phyloP scores from a whole-genome alignment of 2,113 vertebrate genomes.

The Clarias magur region DNA sequence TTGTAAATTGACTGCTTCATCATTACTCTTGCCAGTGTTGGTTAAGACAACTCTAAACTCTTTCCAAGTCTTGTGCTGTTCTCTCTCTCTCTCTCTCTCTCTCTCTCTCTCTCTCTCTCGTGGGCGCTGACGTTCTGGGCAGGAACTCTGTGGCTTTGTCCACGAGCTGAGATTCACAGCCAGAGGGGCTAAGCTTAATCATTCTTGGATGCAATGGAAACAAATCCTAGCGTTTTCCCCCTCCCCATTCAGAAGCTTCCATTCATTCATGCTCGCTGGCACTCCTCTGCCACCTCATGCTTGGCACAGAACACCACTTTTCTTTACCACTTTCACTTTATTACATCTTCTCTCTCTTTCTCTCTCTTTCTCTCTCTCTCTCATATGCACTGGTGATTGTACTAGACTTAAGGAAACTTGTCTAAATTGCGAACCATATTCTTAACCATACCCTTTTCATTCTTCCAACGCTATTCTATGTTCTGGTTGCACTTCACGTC shows the following conservation, averaged over 20 bases:
- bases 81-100: constrained; percentile 30
- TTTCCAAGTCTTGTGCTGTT: constrained; percentile 9
- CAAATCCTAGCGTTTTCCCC: constrained; percentile 28
- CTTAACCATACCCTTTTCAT: neutral
- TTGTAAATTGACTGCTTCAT: constrained; percentile 14
- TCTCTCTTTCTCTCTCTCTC: neutral
- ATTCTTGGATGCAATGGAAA: constrained; percentile 66
- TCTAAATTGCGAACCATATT: constrained; percentile 2
- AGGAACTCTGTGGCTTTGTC: constrained; percentile 61
- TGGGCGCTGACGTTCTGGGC: constrained; percentile 20
- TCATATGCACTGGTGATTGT: neutral
- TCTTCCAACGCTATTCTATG: neutral
- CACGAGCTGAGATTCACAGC: constrained; percentile 50
- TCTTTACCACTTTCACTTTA: constrained; percentile 13
- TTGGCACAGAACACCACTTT: constrained; percentile 12
- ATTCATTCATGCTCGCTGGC: constrained; percentile 47
- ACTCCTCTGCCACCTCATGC: constrained; percentile 36
- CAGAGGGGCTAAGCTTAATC: constrained; percentile 69
- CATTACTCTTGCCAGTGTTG: constrained; percentile 37
- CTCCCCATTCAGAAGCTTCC: constrained; percentile 32
- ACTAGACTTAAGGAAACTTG: neutral
- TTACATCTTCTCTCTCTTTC: neutral
- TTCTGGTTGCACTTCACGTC: neutral
- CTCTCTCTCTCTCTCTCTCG: constrained; percentile 10
- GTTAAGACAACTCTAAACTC: constrained; percentile 30